phyloP scores from a whole-genome alignment of 37 sponge, comb jelly and placozoan species.

The Axinella damicornis region DNA sequence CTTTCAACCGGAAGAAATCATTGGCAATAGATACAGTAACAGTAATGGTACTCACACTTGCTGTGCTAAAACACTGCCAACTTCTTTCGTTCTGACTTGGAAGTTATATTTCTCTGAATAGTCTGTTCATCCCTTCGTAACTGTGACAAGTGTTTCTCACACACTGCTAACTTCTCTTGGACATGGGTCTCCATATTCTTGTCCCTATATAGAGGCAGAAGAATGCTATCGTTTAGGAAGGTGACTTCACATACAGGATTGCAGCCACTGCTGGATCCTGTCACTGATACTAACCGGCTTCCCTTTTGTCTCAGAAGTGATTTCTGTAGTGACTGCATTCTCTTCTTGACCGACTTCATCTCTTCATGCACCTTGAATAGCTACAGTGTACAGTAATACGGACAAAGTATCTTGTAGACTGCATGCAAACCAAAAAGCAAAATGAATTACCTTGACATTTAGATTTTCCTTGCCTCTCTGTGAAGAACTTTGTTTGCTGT shows the following conservation, averaged over 20 bases:
- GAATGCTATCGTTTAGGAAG: too few relatives aligned
- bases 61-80: conserved; percentile 47
- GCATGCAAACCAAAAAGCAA: too few relatives aligned
- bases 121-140: conserved; percentile 47
- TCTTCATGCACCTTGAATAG: conserved; percentile 73
- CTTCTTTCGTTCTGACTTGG: conserved; percentile 64
- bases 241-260: too few relatives aligned
- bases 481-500: not conserved
- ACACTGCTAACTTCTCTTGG: conserved; percentile 32
- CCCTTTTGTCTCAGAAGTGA: conserved; percentile 58
- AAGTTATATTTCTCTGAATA: conserved; percentile 14
- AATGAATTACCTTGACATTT: conserved; percentile 46
- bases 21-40: too few relatives aligned
- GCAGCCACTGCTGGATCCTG: too few relatives aligned
- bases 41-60: not conserved
- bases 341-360: conserved; percentile 41
- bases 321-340: conserved; percentile 26
- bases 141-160: conserved; percentile 16
- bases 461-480: conserved; percentile 9
- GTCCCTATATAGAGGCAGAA: conserved; percentile 15
- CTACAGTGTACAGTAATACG: conserved; percentile 8
- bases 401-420: too few relatives aligned
- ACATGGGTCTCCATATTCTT: conserved; percentile 42
- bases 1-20: too few relatives aligned
- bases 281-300: conserved; percentile 8